These are phyloP conservation scores for Drosophila colorata DNA, from an alignment of 2,888 invertebrate species.

Conservation along the genomic window DNA sequence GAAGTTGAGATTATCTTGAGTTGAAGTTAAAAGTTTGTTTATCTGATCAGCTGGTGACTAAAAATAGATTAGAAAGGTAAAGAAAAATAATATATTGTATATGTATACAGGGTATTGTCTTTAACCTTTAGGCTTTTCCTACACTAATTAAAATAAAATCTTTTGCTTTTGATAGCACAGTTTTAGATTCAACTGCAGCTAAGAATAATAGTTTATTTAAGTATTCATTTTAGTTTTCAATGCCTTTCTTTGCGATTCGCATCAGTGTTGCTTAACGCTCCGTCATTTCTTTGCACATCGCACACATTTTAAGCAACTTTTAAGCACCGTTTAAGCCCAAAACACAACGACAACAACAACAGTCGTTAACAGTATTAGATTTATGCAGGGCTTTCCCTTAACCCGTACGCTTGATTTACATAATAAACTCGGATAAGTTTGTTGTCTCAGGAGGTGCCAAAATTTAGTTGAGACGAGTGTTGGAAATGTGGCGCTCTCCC, in stretches of 20 bases:
- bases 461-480: slow-evolving; percentile 35
- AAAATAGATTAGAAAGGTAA: no score
- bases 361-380: slow-evolving; percentile 42
- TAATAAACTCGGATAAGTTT: slow-evolving; percentile 48
- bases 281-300: slow-evolving; percentile 2
- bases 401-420: slow-evolving; percentile 55
- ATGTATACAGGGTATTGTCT: no score
- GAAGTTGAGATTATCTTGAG: not conserved
- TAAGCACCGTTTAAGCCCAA: slow-evolving; percentile 24
- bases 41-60: not conserved
- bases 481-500: slow-evolving; percentile 1
- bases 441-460: slow-evolving; percentile 51
- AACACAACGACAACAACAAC: slow-evolving; percentile 9
- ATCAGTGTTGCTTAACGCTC: slow-evolving; percentile 5
- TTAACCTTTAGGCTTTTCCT: no score
- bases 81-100: no score
- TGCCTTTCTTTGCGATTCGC: not conserved
- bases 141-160: no score
- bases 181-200: no score
- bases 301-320: slow-evolving; percentile 26
- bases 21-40: not conserved
- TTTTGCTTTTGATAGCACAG: not conserved
- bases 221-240: not conserved
- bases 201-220: not conserved
- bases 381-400: slow-evolving; percentile 32